Base-by-base conservation (phyloP, 2,888 invertebrate species). In the Dicyrtomina minuta region DNA sequence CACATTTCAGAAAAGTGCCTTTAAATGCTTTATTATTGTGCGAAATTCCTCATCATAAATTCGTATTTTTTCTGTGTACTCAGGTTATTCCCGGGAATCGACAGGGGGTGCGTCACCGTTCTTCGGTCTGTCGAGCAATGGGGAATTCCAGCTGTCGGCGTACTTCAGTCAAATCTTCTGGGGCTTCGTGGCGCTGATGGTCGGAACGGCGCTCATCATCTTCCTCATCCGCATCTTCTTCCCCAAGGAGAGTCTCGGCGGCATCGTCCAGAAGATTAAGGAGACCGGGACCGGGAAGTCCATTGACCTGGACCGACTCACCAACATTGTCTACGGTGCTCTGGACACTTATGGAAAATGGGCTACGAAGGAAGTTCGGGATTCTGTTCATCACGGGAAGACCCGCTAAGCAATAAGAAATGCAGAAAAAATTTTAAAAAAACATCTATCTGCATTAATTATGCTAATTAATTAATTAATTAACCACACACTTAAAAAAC, bases 101-200 rank as follows among this genome's bases (percentile, higher is more conserved):
- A n/a, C n/a, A n/a, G n/a, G n/a, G n/a, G n/a, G n/a, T n/a, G n/a
- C 49, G 10, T 39, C 65, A 15, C 66, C 66, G 17, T 59, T 75
- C 59, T 74, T 77, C 41, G 75, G 74, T 6, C 56, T 78, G 2
- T 69, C 71, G 22, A 72, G 70, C 39, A 72, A 72, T 56, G 76
- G 74, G 41, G 75, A 74, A 62, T 75, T 73, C 46, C 68, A 74
- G 17, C 51, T 78, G 8, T 74, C 76, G 22, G 76, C 75, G 1
- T 76, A 75, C 61, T 71, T 77, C 60, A 72, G 75, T n/a, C 75
- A 74, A 66, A 55, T 76, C 22, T 74, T 78, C 53, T 77, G 75
- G 74, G 68, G 58, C 1, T 59, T 75, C 41, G 62, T 73, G 2
- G 70, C 61, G 3, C 44, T 72, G 41, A 41, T 69, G 24, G 64